Conservation (phyloP, 2,888 invertebrate genomes). For the Parnassius apollo region DNA sequence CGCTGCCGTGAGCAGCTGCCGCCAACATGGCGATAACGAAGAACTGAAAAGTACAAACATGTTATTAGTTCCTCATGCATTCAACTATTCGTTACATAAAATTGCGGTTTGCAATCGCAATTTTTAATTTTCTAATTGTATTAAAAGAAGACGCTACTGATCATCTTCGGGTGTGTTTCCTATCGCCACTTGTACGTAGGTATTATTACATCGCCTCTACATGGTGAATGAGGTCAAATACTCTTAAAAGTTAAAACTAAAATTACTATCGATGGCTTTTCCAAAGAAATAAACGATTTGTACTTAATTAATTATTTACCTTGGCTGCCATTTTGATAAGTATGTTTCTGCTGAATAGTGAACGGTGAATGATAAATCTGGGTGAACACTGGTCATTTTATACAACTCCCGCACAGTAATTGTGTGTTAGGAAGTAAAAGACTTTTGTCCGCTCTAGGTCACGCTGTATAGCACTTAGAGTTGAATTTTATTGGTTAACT, state of each 20-base stretch:
- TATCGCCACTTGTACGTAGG: too few relatives aligned
- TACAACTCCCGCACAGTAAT: conserved; percentile 58
- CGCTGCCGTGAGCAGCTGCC: conserved; percentile 33
- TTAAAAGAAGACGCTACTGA: too few relatives aligned
- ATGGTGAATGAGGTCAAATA: too few relatives aligned
- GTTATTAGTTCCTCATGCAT: too few relatives aligned
- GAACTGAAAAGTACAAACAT: conserved; percentile 44
- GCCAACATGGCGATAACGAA: conserved; percentile 53
- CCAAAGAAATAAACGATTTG: not conserved
- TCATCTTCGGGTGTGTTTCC: too few relatives aligned
- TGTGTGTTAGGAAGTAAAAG: conserved; percentile 70
- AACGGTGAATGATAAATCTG: conserved; percentile 70
- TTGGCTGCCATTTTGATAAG: conserved; percentile 76
- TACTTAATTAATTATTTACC: conserved; percentile 44
- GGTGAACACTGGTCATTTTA: conserved; percentile 57
- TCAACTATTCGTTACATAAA: too few relatives aligned
- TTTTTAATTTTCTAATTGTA: too few relatives aligned
- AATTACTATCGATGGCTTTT: too few relatives aligned
- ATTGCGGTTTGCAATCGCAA: too few relatives aligned
- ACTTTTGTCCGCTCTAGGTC: conserved; percentile 66
- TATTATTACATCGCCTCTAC: too few relatives aligned
- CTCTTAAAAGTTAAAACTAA: too few relatives aligned
- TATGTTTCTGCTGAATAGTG: conserved; percentile 66
- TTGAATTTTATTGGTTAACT: conserved; percentile 56
- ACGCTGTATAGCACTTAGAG: conserved; percentile 58